Conservation (phyloP, 1,140 invertebrate species). For the Hypsibius dujardini region DNA sequence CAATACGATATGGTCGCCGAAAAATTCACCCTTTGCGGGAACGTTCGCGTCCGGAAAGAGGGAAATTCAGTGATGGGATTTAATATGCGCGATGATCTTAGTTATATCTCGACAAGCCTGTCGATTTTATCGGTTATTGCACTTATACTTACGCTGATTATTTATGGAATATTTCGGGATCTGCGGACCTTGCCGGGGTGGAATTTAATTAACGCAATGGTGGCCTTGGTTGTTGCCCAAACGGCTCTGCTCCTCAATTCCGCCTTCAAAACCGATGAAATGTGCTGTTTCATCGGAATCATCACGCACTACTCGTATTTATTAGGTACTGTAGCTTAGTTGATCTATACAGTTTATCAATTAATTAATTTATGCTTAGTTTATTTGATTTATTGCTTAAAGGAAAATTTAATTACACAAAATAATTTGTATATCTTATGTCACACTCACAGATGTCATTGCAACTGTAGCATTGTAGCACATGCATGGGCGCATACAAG, state of each 20-base stretch:
- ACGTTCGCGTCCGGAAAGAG: neutral
- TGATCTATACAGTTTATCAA: no score
- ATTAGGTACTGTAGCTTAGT: no score
- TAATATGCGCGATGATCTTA: neutral
- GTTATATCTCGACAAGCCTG: neutral
- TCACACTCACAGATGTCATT: no score
- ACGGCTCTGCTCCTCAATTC: slow-evolving; percentile 1
- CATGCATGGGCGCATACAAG: no score
- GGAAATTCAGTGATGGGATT: neutral
- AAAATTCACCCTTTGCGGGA: neutral
- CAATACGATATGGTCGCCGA: neutral
- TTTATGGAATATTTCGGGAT: neutral
- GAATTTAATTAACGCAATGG: slow-evolving; percentile 14
- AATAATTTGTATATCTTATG: no score
- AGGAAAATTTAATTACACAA: no score
- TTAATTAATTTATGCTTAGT: no score
- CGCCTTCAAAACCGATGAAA: neutral
- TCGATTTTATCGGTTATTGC: neutral
- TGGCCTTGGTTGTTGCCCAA: neutral
- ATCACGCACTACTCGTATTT: neutral
- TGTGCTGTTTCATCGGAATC: neutral
- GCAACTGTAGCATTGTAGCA: no score
- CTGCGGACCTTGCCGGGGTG: neutral
- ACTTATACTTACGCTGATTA: neutral
- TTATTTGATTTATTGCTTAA: no score